phyloP scores from a whole-genome alignment of 2,113 vertebrate species.

The Microcebus ravelobensis region DNA sequence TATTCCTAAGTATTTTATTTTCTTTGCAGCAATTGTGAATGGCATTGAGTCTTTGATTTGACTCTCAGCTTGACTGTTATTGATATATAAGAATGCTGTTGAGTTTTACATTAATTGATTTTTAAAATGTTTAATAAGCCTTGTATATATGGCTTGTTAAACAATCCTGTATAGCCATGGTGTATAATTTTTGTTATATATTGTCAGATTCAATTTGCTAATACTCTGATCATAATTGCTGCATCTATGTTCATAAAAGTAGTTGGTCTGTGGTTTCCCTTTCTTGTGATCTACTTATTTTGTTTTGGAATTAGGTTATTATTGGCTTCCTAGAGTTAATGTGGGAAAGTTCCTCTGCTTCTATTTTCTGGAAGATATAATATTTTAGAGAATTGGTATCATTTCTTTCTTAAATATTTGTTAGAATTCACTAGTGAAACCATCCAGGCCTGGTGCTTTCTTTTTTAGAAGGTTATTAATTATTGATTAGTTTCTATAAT shows the following conservation, averaged over 20 bases:
- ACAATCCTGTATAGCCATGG: not conserved
- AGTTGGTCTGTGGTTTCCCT: not conserved
- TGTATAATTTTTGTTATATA: not conserved
- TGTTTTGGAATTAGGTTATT: not conserved
- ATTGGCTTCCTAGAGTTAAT: not conserved
- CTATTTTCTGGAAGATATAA: not conserved
- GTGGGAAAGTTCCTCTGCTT: not conserved
- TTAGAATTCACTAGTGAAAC: not conserved
- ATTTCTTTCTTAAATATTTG: not conserved
- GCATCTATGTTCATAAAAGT: not conserved
- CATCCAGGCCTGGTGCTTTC: not conserved
- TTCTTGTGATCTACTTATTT: not conserved
- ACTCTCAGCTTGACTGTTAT: no score
- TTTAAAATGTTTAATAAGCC: not conserved
- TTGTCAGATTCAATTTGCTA: not conserved
- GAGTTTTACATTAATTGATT: not conserved
- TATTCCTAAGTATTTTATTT: no score
- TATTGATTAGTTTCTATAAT: not conserved
- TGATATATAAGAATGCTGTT: no score
- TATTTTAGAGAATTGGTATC: not conserved
- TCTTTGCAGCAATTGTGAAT: no score
- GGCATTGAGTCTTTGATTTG: no score
- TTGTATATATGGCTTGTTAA: not conserved
- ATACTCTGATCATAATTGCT: not conserved
- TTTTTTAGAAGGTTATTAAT: not conserved